Percentiles rank a stretch among this genome's conserved stretches.
phyloP scores from a whole-genome alignment of 1,140 invertebrate species.

The Frieseomelitta varia region DNA sequence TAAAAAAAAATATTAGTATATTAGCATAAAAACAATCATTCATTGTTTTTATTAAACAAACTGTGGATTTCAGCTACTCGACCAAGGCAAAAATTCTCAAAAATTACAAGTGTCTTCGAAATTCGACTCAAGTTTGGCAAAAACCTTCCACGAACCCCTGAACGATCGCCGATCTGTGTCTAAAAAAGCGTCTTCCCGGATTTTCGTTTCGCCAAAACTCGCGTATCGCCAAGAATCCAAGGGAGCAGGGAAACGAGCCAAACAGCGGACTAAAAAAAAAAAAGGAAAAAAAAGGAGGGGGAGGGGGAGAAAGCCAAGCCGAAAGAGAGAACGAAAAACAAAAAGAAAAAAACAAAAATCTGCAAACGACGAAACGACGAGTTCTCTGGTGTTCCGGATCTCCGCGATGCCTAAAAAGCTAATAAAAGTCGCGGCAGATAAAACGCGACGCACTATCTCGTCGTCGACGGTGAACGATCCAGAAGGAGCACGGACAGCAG shows the following conservation, averaged over 20 bases:
- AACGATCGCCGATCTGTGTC: too few species aligned
- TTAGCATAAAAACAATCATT: too few species aligned
- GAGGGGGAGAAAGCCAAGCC: too few species aligned
- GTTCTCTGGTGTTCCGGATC: constrained; percentile 22
- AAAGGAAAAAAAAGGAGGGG: not conserved
- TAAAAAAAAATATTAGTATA: too few species aligned
- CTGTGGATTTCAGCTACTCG: too few species aligned
- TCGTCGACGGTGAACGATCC: constrained; percentile 29
- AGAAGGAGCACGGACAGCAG: not conserved
- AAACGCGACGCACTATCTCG: constrained; percentile 53
- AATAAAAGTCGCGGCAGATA: constrained; percentile 56
- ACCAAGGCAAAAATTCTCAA: too few species aligned
- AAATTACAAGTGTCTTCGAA: too few species aligned
- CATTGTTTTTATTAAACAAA: too few species aligned
- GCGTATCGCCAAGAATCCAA: not conserved
- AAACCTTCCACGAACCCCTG: not conserved
- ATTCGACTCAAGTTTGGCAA: too few species aligned
- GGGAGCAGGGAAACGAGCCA: too few species aligned
- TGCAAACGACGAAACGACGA: constrained; percentile 40
- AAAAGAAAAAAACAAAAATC: not conserved
- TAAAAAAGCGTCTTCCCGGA: not conserved
- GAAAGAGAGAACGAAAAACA: not conserved
- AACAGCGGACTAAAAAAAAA: too few species aligned
- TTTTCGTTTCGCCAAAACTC: not conserved
- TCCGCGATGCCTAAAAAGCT: constrained; percentile 34